phyloP scores from a whole-genome alignment of 2,797 vertebrate species.

The Odontamblyopus lacepedii region DNA sequence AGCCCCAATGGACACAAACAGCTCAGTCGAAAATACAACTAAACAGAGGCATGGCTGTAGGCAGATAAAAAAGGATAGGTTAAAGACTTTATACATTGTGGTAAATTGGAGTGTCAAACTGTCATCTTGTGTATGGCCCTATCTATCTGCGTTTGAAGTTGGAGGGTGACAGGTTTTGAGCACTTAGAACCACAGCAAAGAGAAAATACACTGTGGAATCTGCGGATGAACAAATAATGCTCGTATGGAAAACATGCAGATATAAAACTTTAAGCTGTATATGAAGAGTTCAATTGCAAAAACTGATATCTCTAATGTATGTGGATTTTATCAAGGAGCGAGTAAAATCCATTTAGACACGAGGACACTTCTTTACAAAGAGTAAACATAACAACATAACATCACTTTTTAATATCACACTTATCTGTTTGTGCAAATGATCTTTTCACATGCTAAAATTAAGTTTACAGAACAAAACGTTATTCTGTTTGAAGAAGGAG shows the following conservation, averaged over 20 bases:
- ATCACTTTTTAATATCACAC: no score
- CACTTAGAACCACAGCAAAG: conserved; percentile 11
- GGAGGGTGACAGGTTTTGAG: conserved; percentile 52
- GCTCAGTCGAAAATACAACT: conserved; percentile 9
- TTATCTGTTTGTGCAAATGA: no score
- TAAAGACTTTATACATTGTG: background rate
- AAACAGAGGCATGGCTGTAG: conserved; percentile 14
- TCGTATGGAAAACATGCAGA: background rate
- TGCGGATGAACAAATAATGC: conserved; percentile 22
- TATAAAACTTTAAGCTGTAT: background rate
- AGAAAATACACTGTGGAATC: conserved; percentile 20
- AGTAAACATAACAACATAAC: no score
- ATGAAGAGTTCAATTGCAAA: no score
- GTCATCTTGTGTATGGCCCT: conserved; percentile 14
- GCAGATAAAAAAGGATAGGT: conserved; percentile 27
- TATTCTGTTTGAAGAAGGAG: no score
- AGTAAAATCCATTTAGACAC: no score
- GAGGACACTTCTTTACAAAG: no score
- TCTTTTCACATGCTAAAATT: no score
- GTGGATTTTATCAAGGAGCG: no score
- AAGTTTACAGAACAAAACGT: no score
- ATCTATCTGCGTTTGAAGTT: conserved; percentile 57
- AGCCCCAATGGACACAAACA: conserved; percentile 19
- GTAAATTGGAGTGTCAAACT: conserved; percentile 45
- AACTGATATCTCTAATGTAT: no score